Evolutionary conservation across 64 coral and sea anemone genomes (phyloP).

Genomic region (Trachythela sp.): DNA sequence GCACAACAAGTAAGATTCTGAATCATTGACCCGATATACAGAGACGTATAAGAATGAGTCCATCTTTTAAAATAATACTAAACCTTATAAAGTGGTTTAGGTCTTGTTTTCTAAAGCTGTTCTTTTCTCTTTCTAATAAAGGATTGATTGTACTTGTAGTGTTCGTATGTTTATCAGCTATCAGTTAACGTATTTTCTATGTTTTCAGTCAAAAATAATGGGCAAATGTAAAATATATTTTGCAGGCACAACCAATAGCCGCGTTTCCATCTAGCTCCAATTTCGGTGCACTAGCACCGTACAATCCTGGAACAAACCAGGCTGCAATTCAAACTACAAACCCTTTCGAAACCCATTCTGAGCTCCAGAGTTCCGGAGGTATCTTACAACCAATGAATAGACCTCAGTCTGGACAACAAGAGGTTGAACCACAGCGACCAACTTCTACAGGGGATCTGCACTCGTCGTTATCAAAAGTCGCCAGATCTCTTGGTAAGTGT

Average conservation of each 20-base stretch:
- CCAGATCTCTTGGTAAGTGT: neutral
- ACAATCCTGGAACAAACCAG: neutral
- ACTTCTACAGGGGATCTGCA: neutral
- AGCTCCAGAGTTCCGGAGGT: neutral
- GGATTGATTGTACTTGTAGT: too few species aligned
- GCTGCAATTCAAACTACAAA: neutral
- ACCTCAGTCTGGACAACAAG: neutral
- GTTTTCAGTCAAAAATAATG: too few species aligned
- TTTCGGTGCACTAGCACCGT: neutral
- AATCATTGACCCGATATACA: too few species aligned
- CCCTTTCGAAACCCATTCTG: neutral
- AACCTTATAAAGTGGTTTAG: too few species aligned
- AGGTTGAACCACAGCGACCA: neutral
- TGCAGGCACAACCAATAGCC: neutral
- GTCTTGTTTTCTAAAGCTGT: too few species aligned
- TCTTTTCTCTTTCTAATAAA: too few species aligned
- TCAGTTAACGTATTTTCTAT: too few species aligned
- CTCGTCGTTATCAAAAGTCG: neutral
- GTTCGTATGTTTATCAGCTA: too few species aligned
- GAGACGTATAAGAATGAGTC: too few species aligned
- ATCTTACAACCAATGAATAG: neutral
- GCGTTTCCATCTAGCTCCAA: neutral
- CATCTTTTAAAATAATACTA: too few species aligned
- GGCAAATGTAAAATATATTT: neutral
- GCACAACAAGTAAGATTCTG: neutral